A percentile compares a stretch with the other conserved stretches of the same genome.
phyloP scores from a whole-genome alignment of 2,888 invertebrate genomes.

The Callinectes sapidus region DNA sequence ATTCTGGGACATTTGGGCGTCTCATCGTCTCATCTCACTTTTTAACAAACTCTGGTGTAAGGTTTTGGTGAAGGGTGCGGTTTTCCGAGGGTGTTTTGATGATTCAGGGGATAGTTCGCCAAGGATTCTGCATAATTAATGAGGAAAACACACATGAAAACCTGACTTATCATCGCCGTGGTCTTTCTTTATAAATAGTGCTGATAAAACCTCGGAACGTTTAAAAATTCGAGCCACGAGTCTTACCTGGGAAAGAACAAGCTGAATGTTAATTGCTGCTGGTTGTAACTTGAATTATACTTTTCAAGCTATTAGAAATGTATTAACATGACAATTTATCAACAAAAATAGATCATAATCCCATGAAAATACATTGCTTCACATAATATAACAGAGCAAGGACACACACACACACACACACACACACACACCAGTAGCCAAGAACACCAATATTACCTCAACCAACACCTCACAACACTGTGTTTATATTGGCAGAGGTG shows the following conservation, averaged over 20 bases:
- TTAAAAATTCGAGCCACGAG: no score
- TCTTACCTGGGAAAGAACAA: background rate
- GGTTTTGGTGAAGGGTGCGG: no score
- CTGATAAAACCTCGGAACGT: no score
- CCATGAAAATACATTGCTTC: background rate
- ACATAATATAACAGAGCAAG: background rate
- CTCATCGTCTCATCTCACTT: no score
- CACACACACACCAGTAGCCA: background rate
- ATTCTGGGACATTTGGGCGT: no score
- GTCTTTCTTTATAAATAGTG: no score
- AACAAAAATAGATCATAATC: background rate
- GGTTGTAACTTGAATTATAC: background rate
- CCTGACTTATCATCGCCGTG: no score
- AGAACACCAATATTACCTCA: background rate
- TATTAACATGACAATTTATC: background rate
- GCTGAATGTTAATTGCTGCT: background rate
- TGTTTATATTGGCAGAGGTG: background rate
- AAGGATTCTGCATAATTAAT: no score
- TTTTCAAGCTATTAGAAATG: background rate
- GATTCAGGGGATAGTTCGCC: no score
- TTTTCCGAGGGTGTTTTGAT: no score
- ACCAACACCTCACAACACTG: background rate
- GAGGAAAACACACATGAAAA: no score
- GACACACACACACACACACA: slow-evolving; percentile 21
- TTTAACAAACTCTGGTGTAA: no score